Evolutionary conservation across 2,888 invertebrate species (phyloP), one percentile per base, ranked within the genome.

Genomic region (Heteromyza rotundicornis): DNA sequence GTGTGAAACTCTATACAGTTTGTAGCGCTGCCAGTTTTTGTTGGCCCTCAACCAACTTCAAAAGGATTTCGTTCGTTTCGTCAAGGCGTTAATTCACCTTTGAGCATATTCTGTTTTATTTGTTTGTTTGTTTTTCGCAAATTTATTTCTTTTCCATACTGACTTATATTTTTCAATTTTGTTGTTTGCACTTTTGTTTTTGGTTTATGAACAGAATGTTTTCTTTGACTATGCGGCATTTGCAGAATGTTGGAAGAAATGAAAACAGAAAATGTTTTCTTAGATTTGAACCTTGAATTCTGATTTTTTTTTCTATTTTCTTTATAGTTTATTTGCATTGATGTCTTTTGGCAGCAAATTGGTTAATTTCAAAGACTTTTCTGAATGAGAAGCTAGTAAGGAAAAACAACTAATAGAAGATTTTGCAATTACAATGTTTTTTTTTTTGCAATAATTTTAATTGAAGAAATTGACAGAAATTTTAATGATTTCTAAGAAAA

Each of bases 181-280:
- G 27, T 27, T 27, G 27, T 27, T 27, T 27, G 27, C 10, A 7
- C 27, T 5, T 27, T 27, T 27, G 27, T 27, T 27, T 57, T 61
- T 57, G 44, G 52, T 57, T 61, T 57, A 44, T 47, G 52, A 44
- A 53, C 40, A 52, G 24, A 17, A 53, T 54, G 32, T 57, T 20
- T 40, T 57, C 19, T 20, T 20, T 19, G 47, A 47, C 2, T 47
- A 19, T 17, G 47, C 47, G 7, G 47, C 47, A 8, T 8, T n/a
- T 40, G 47, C 47, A 14, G 10, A n/a, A 40, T 14, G 3, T 14
- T 40, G n/a, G 5, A 54, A 24, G 23, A 56, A 23, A 55, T 69
- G 73, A 77, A 72, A 72, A 74, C 40, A 14, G n/a, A n/a, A n/a
- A n/a, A n/a, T 12, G 32, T 32, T 32, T 32, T 32, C 32, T 32